Evolutionary conservation across 2,888 invertebrate species (phyloP).

Genomic region (Hedychridium roseum): DNA sequence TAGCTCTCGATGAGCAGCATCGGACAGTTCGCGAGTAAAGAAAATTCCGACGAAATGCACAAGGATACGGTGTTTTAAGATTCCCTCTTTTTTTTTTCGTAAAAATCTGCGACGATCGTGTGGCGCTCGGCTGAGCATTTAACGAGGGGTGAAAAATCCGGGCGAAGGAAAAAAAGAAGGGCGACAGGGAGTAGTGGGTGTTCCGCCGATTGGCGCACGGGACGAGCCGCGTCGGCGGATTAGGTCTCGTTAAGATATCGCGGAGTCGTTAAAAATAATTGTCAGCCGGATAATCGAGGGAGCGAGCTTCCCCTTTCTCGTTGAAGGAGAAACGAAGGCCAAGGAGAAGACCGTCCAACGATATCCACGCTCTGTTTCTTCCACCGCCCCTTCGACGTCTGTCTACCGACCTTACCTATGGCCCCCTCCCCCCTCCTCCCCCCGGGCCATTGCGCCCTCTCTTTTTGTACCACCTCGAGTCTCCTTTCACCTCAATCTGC

Average conservation of each 20-base stretch:
- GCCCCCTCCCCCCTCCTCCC: slow-evolving; percentile 17
- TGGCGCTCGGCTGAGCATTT: no score
- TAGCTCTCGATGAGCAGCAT: no score
- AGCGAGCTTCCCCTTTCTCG: slow-evolving; percentile 21
- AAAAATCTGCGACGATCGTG: no score
- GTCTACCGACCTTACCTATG: no score
- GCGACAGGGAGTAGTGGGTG: no score
- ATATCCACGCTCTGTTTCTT: slow-evolving; percentile 40
- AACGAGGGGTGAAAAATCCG: no score
- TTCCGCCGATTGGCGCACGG: no score
- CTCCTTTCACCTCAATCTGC: slow-evolving; percentile 52
- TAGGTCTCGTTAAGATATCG: slow-evolving; percentile 57
- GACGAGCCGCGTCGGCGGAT: slow-evolving; percentile 51
- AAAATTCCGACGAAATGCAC: no score
- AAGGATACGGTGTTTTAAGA: no score
- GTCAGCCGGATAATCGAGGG: slow-evolving; percentile 61
- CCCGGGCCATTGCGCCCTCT: slow-evolving; percentile 25
- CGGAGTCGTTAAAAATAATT: slow-evolving; percentile 62
- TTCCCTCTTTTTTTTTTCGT: no score
- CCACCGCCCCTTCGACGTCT: slow-evolving; percentile 20
- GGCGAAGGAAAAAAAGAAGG: no score
- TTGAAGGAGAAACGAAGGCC: slow-evolving; percentile 3
- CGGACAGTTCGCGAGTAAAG: no score
- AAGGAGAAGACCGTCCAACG: slow-evolving; percentile 22
- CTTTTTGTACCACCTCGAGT: slow-evolving; percentile 15